phyloP scores from a whole-genome alignment of 1,140 invertebrate species.

The Papilio xuthus region DNA sequence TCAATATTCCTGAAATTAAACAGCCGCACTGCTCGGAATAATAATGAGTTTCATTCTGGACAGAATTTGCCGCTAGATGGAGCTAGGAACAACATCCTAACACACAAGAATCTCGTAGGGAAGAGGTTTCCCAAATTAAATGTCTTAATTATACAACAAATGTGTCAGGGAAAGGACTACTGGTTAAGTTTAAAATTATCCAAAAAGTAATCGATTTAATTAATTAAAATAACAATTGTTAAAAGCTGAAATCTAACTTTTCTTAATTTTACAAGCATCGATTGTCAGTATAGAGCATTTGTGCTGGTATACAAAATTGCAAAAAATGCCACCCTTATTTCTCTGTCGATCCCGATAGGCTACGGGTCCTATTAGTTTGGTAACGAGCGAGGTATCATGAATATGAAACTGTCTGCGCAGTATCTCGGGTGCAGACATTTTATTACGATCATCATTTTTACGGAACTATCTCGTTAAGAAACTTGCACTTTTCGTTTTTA shows the following conservation, averaged over 20 bases:
- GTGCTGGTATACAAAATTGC: background rate
- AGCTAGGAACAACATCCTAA: background rate
- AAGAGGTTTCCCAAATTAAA: constrained; percentile 11
- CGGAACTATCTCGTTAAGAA: background rate
- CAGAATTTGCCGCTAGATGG: background rate
- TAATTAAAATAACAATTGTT: background rate
- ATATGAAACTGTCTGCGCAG: background rate
- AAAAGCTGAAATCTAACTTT: too few relatives aligned
- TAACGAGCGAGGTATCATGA: background rate
- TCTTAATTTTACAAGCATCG: too few relatives aligned
- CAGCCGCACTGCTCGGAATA: background rate
- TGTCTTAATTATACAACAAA: background rate
- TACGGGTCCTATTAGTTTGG: background rate
- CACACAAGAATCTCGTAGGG: background rate
- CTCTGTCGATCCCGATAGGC: background rate
- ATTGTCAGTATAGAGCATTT: too few relatives aligned
- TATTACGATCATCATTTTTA: background rate
- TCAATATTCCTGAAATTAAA: constrained; percentile 12
- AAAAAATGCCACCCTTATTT: background rate
- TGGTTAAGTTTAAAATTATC: background rate
- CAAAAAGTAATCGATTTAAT: background rate
- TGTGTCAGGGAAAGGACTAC: background rate
- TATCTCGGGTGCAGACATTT: background rate
- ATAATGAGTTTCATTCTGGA: constrained; percentile 3
- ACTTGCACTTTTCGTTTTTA: background rate